Base-by-base conservation (phyloP, 2,888 invertebrate genomes). In the Andrena dorsata region DNA sequence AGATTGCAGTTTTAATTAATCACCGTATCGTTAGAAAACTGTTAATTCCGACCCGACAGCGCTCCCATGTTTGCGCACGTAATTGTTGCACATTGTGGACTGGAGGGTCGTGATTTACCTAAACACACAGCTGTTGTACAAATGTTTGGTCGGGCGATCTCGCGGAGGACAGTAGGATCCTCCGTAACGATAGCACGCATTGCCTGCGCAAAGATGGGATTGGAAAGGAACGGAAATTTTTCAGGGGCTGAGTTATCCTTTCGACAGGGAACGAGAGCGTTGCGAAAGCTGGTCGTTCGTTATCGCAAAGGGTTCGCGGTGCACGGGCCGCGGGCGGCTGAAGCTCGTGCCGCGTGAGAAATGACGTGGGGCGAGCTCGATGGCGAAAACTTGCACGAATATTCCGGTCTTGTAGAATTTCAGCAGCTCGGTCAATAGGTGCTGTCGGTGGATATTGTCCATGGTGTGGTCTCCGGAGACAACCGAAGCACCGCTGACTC, bases 381-480 rank as follows among this genome's bases (percentile, higher is more conserved):
- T 56, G 69, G 53, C 66, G 70, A 78, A 86, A 78, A 83, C 69
- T 88, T 75, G 58, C 32, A 75, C 74, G 81, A 87, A 82, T 82
- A 86, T 87, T 75, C 82, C 49, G 72, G 51, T 72, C 78, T 83
- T 83, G 84, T 78, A 84, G 75, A 80, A 79, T 75, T 82, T 79
- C 69, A 69, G 76, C 58, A 53, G 64, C 58, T 76, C 66, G 64
- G 74, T 72, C 84, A 77, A 84, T 79, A 76, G 73, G 53, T 35
- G 65, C 70, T 63, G 79, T 35, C 28, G 49, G 41, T 51, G 75
- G 68, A 81, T 80, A 83, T 81, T 82, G 76, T 85, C 70, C 85
- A 83, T 85, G 69, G 78, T 65, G 61, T 30, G 49, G 47, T 73
- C 81, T 69, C 76, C 23, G 20, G 77, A 47, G 76, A 71, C 69